These are phyloP conservation scores for Neria commutata DNA, from an alignment of 2,888 invertebrate genomes.

Conservation along the genomic window DNA sequence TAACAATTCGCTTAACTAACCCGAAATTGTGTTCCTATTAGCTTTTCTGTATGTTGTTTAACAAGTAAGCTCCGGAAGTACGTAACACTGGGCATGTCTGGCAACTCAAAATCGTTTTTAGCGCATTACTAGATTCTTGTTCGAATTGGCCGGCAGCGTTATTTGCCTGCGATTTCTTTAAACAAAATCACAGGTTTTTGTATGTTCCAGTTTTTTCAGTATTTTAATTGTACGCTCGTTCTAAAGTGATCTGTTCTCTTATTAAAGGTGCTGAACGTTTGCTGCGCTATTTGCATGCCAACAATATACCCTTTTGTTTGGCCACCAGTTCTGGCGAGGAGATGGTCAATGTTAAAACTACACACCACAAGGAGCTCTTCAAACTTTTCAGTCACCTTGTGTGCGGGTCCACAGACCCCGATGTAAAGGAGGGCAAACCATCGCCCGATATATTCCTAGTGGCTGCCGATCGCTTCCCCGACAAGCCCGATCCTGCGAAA, in stretches of 20 bases:
- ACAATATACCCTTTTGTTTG: conserved; percentile 81
- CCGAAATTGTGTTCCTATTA: too few relatives aligned
- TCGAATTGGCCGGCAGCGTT: conserved; percentile 13
- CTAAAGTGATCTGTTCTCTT: conserved; percentile 11
- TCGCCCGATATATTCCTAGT: conserved; percentile 86
- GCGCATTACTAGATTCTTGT: too few relatives aligned
- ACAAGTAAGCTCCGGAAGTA: too few relatives aligned
- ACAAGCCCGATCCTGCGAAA: conserved; percentile 66
- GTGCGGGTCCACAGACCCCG: conserved; percentile 81
- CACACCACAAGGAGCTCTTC: conserved; percentile 70
- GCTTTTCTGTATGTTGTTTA: too few relatives aligned
- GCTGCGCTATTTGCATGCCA: conserved; percentile 74
- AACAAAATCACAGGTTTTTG: not conserved
- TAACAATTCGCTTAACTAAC: too few relatives aligned
- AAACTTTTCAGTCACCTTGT: conserved; percentile 77
- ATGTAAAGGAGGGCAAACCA: conserved; percentile 86
- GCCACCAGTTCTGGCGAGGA: conserved; percentile 84
- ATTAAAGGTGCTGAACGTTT: conserved; percentile 78
- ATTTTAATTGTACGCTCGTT: too few relatives aligned
- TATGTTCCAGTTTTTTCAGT: too few relatives aligned
- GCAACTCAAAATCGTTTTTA: too few relatives aligned
- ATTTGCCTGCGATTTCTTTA: conserved; percentile 35
- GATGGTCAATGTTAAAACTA: conserved; percentile 74
- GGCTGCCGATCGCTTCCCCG: conserved; percentile 74
- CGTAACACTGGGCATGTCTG: too few relatives aligned